Percentiles rank a stretch among this genome's conserved stretches.
Conservation (phyloP, 2,797 vertebrate species). For the Calcarius lapponicus region DNA sequence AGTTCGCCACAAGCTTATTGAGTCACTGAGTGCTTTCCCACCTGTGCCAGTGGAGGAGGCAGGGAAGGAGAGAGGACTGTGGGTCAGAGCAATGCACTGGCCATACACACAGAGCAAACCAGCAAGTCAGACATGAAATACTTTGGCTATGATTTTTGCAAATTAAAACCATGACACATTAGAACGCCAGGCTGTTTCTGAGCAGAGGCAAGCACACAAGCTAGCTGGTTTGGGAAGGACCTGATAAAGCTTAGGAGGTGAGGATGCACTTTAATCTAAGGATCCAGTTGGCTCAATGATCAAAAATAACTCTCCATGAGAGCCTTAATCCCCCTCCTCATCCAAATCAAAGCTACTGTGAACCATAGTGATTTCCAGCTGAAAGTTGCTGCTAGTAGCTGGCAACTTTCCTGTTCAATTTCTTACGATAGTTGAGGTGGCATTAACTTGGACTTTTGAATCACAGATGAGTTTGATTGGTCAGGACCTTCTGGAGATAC, state of each 20-base stretch:
- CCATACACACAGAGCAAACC: background rate
- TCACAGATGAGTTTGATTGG: background rate
- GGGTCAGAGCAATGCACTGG: background rate
- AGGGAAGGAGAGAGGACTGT: rapidly evolving
- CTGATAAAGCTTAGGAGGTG: background rate
- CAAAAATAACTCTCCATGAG: background rate
- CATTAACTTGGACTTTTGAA: background rate
- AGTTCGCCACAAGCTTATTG: background rate
- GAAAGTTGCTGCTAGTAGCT: background rate
- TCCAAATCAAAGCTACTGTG: background rate
- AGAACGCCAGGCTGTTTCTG: background rate
- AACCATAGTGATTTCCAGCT: background rate
- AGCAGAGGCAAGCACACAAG: background rate
- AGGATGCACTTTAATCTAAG: background rate
- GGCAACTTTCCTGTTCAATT: background rate
- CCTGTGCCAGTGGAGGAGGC: background rate
- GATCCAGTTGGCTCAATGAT: background rate
- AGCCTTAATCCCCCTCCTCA: background rate
- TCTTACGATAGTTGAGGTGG: background rate
- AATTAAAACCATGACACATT: background rate
- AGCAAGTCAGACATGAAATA: background rate
- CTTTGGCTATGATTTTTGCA: background rate
- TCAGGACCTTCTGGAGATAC: background rate
- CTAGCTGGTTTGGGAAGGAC: background rate
- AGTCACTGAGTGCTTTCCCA: background rate